Base-by-base conservation (phyloP, 2,797 vertebrate genomes). In the Crenuchus spilurus region DNA sequence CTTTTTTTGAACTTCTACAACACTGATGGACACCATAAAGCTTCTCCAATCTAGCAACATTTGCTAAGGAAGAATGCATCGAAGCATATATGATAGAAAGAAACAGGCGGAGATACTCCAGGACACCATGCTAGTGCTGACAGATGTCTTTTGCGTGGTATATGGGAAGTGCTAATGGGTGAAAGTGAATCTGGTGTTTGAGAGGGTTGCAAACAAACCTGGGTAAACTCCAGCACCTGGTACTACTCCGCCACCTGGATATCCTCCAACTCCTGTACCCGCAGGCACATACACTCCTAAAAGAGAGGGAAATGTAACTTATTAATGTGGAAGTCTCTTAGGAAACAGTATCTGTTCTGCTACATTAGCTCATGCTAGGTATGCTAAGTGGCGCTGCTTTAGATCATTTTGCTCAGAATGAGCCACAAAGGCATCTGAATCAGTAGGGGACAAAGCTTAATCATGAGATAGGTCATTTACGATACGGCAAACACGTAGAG, bases 221-320 rank as follows among this genome's bases (percentile, higher is more conserved):
- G 90, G 92, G 83, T 84, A 90, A 74, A 80, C 75, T 81, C 88
- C 90, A 80, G 84, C 80, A 71, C 89, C 86, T 57, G 70, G 76
- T 62, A 72, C 68, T 14, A 80, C 85, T 80, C 88, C 91, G 81
- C 90, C 86, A 57, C 62, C 70, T 37, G 67, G 63, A 70, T 55
- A 71, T 13, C 4, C 58, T 86, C 87, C 88, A 11, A 76, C 74
- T 64, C 87, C 91, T 51, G 18, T 49, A 13, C 89, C 91, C 55
- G 88, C 76, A 73, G 92, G 93, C 18, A 92, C 46, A 57, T 93
- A 93, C 28, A 92, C 91, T 84, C 93, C 92, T 94, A 82, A 35
- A 88, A 86, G 39, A 86, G 28, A 51, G 9, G 46, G 30, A 28
- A 4, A 66, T 4, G 0, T n/a, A 33, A 44, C 2, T 35, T 26